Evolutionary conservation across 2,113 vertebrate genomes (phyloP).

Genomic region (Sus scrofa): DNA sequence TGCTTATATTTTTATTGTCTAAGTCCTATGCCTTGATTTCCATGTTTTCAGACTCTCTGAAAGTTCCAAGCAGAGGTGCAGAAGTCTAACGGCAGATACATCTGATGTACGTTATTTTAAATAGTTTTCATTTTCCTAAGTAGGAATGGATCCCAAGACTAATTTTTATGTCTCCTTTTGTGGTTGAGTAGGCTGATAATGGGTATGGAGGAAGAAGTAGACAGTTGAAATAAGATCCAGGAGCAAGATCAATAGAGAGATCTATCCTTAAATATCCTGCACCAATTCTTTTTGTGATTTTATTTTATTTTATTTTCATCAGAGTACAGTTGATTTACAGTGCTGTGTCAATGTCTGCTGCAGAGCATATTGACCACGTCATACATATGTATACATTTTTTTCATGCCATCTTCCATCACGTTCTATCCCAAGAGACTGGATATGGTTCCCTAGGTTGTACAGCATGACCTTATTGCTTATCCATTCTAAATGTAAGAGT

Average conservation of each 20-base stretch:
- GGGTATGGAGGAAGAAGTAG: background rate
- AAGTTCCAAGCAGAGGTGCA: background rate
- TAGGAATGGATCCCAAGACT: background rate
- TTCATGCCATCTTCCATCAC: too few species aligned
- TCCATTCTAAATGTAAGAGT: too few species aligned
- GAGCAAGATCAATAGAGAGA: background rate
- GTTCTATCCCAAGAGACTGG: too few species aligned
- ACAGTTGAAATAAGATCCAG: background rate
- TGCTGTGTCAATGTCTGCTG: too few species aligned
- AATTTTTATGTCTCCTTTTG: background rate
- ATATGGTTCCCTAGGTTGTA: too few species aligned
- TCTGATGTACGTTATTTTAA: background rate
- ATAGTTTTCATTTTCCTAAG: background rate
- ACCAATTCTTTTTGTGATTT: too few species aligned
- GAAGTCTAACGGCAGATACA: background rate
- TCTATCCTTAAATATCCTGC: background rate
- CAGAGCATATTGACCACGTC: too few species aligned
- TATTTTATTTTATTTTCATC: too few species aligned
- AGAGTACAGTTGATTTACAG: too few species aligned
- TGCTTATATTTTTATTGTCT: background rate
- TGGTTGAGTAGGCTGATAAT: background rate
- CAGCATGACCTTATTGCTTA: too few species aligned
- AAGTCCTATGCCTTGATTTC: background rate
- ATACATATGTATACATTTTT: too few species aligned
- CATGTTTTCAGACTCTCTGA: background rate